Percentiles rank a stretch among this genome's conserved stretches.
These are phyloP conservation scores for Cylloceria caligata DNA, from an alignment of 2,888 invertebrate species.

Conservation along the genomic window DNA sequence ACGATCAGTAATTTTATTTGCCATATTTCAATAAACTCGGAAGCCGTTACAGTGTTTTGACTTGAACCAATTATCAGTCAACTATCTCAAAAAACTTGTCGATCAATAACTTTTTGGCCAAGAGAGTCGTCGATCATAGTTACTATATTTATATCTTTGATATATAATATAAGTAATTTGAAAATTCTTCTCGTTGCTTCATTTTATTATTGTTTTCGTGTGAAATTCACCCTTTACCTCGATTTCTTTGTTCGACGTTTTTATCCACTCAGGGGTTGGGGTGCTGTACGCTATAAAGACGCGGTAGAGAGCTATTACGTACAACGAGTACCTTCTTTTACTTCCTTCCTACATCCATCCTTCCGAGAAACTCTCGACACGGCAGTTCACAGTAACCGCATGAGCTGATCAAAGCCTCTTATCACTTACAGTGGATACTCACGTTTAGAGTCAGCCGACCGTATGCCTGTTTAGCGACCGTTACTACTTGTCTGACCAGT, in stretches of 20 bases:
- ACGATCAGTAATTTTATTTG: too few species aligned
- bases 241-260: not conserved
- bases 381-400: not conserved
- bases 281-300: not conserved
- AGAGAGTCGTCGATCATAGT: too few species aligned
- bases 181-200: too few species aligned
- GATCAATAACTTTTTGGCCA: too few species aligned
- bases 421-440: slow-evolving; percentile 59
- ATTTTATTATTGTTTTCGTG: too few species aligned
- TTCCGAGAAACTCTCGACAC: not conserved
- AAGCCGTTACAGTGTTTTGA: too few species aligned
- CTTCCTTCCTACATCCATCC: slow-evolving; percentile 13
- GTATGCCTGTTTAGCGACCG: slow-evolving; percentile 22
- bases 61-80: too few species aligned
- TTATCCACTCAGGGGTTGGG: not conserved
- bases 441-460: slow-evolving; percentile 52
- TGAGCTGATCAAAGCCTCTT: slow-evolving; percentile 52
- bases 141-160: too few species aligned
- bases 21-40: too few species aligned
- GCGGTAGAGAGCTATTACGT: slow-evolving; percentile 5
- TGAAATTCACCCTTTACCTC: not conserved
- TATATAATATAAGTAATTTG: too few species aligned
- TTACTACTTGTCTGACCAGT: slow-evolving; percentile 42
- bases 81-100: too few species aligned
- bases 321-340: slow-evolving; percentile 7